A percentile compares a stretch with the other conserved stretches of the same genome.
Conservation (phyloP, 2,797 vertebrate genomes). For the Sebastes trivittatus region DNA sequence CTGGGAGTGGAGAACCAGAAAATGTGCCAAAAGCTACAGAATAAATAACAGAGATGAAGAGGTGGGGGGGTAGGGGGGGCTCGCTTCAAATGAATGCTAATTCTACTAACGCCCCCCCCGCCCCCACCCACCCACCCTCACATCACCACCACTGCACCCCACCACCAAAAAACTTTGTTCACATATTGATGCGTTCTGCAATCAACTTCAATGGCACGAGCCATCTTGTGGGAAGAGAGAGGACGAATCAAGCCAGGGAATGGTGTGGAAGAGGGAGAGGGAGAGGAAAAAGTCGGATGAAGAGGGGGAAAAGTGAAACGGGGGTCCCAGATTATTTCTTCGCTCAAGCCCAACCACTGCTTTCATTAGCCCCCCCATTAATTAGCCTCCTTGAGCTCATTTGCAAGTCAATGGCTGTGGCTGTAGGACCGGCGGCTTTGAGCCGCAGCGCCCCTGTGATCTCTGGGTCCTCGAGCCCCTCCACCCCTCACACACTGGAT, state of each 20-base stretch:
- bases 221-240: conserved; percentile 76
- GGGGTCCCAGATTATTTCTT: conserved; percentile 89
- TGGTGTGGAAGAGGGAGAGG: conserved; percentile 1
- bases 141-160: conserved; percentile 41
- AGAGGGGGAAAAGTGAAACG: conserved; percentile 46
- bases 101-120: conserved; percentile 74
- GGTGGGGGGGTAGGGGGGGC: not conserved
- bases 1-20: conserved; percentile 85
- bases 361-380: conserved; percentile 96
- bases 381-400: conserved; percentile 99
- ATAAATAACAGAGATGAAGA: conserved; percentile 85
- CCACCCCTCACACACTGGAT: conserved; percentile 83
- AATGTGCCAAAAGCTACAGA: conserved; percentile 93
- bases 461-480: conserved; percentile 88
- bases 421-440: conserved; percentile 95
- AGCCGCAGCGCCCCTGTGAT: conserved; percentile 91
- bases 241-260: conserved; percentile 36
- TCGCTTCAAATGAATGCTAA: conserved; percentile 98
- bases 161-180: conserved; percentile 88
- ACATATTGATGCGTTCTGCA: conserved; percentile 90
- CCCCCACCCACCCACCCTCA: conserved; percentile 46
- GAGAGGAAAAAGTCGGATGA: conserved; percentile 43
- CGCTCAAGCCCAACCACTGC: conserved; percentile 87
- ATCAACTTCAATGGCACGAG: conserved; percentile 91
- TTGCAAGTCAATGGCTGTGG: conserved; percentile 97